Conservation (phyloP, 2,113 vertebrate species). For the Petaurus breviceps region DNA sequence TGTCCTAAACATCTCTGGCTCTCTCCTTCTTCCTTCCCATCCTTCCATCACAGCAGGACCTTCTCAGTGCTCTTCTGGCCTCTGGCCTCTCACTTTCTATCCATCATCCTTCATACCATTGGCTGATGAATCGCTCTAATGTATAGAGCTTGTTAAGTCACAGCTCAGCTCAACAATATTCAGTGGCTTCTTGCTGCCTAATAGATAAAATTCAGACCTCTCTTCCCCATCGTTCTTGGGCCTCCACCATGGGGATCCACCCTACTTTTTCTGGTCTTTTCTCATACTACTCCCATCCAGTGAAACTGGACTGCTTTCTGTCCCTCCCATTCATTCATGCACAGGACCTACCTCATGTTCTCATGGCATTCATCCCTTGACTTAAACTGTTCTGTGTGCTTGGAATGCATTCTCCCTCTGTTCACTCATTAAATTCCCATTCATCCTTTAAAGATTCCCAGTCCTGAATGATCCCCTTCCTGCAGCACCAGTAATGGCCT, state of each 20-base stretch:
- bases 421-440: neutral
- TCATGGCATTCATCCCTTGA: neutral
- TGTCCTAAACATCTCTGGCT: neutral
- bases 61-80: neutral
- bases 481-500: neutral
- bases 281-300: neutral
- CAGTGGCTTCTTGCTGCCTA: neutral
- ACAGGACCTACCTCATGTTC: neutral
- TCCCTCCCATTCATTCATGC: neutral
- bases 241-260: neutral
- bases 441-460: neutral
- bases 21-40: neutral
- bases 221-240: neutral
- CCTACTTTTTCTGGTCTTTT: neutral
- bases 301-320: neutral
- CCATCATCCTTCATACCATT: neutral
- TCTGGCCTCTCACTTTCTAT: neutral
- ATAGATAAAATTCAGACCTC: neutral
- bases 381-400: neutral
- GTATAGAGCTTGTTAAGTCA: neutral
- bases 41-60: neutral
- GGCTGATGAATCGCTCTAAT: neutral
- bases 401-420: neutral
- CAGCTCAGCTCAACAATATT: neutral
- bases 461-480: neutral